These are phyloP conservation scores for Solenodon paradoxus DNA, from an alignment of 2,113 vertebrate species.

Conservation along the genomic window DNA sequence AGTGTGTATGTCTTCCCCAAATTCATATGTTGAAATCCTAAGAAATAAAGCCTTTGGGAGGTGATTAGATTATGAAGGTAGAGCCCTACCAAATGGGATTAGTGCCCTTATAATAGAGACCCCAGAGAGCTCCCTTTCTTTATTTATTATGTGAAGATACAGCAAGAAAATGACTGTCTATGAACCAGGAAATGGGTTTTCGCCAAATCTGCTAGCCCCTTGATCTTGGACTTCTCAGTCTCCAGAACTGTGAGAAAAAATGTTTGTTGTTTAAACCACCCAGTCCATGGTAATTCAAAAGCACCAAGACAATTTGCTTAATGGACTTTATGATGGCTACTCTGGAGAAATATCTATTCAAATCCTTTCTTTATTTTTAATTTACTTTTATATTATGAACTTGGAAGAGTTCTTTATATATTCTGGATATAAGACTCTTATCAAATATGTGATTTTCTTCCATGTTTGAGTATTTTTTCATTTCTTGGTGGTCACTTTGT, in stretches of 20 bases:
- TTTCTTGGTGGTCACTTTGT: constrained; percentile 12
- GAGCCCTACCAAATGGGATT: neutral
- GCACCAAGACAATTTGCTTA: neutral
- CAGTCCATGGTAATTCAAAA: neutral
- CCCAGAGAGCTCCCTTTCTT: neutral
- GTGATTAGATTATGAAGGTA: neutral
- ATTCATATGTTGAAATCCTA: neutral
- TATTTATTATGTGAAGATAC: neutral
- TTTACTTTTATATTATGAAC: constrained; percentile 14
- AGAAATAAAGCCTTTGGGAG: neutral
- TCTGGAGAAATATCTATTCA: neutral
- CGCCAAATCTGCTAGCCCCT: neutral
- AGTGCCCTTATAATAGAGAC: neutral
- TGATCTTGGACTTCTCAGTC: neutral
- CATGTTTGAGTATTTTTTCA: neutral
- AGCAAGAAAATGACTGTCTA: neutral
- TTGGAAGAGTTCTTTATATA: neutral
- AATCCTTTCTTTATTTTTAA: neutral
- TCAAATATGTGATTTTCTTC: neutral
- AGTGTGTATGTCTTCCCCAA: neutral
- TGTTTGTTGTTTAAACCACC: neutral
- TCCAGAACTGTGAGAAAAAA: neutral
- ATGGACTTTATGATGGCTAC: neutral
- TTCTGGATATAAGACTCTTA: neutral
- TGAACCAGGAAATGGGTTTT: neutral